Conservation (phyloP, 2,113 vertebrate species). For the Seriola dumerili region DNA sequence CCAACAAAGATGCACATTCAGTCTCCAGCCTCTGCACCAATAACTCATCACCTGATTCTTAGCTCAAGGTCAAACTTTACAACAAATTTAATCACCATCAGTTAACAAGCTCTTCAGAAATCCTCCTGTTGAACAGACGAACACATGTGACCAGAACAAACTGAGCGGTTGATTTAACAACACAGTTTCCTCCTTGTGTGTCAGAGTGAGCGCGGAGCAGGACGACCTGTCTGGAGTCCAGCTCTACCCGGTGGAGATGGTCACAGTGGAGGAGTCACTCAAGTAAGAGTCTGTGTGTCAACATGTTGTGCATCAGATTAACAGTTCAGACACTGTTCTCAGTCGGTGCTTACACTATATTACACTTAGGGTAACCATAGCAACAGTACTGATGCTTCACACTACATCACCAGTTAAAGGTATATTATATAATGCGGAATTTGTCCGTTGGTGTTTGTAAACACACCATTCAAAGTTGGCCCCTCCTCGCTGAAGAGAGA, state of each 20-base stretch:
- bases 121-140: not conserved
- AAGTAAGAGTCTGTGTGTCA: slow-evolving; percentile 73
- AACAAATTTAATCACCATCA: not conserved
- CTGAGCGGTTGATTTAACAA: not conserved
- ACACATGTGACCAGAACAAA: not conserved
- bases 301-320: too few species aligned
- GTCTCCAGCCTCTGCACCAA: too few species aligned
- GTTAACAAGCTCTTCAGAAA: not conserved
- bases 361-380: too few species aligned
- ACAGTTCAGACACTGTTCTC: too few species aligned
- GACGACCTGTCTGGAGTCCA: slow-evolving; percentile 83
- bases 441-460: too few species aligned
- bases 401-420: too few species aligned
- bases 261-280: slow-evolving; percentile 79
- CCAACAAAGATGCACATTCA: too few species aligned
- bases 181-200: not conserved
- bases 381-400: too few species aligned
- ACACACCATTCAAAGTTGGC: too few species aligned
- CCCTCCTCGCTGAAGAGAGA: too few species aligned
- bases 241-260: slow-evolving; percentile 86
- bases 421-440: too few species aligned
- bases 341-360: too few species aligned
- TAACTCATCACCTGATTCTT: not conserved
- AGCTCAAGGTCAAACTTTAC: not conserved
- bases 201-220: slow-evolving; percentile 84